Evolutionary conservation across 1,140 invertebrate species (phyloP).

Genomic region (Trichonephila clavipes): DNA sequence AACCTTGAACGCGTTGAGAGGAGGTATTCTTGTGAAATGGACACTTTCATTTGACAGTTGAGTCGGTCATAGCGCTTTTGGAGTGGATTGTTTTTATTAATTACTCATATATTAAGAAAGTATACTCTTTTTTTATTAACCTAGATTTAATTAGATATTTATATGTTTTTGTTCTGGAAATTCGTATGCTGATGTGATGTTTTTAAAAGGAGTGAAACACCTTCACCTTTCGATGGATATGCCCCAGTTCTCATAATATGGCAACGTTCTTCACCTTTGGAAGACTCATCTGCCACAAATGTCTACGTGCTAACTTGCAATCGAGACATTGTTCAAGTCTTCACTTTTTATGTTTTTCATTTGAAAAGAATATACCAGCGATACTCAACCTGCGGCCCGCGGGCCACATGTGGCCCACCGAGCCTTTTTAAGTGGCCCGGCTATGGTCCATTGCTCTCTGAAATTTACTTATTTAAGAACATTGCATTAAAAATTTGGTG

Average conservation of each 20-base stretch:
- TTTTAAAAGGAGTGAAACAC: background rate
- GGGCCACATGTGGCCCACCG: too few species aligned
- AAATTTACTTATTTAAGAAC: too few species aligned
- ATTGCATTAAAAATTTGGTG: too few species aligned
- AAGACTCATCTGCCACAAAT: too few species aligned
- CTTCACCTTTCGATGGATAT: background rate
- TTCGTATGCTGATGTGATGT: background rate
- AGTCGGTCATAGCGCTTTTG: background rate
- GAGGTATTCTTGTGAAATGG: background rate
- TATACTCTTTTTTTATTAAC: background rate
- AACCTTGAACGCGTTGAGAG: constrained; percentile 21
- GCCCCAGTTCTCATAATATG: background rate
- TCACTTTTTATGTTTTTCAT: too few species aligned
- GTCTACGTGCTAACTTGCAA: too few species aligned
- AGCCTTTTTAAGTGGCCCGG: too few species aligned
- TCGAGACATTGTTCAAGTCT: too few species aligned
- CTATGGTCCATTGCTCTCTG: too few species aligned
- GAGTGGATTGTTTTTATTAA: background rate
- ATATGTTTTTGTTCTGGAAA: background rate
- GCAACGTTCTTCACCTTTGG: background rate
- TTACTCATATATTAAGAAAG: background rate
- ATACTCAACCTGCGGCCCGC: too few species aligned
- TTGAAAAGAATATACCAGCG: too few species aligned
- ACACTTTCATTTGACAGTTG: background rate
- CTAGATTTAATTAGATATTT: background rate